Percentiles rank a stretch among this genome's conserved stretches.
Evolutionary conservation across 2,113 vertebrate genomes (phyloP).

Genomic region (Cyanoramphus novaezelandiae): DNA sequence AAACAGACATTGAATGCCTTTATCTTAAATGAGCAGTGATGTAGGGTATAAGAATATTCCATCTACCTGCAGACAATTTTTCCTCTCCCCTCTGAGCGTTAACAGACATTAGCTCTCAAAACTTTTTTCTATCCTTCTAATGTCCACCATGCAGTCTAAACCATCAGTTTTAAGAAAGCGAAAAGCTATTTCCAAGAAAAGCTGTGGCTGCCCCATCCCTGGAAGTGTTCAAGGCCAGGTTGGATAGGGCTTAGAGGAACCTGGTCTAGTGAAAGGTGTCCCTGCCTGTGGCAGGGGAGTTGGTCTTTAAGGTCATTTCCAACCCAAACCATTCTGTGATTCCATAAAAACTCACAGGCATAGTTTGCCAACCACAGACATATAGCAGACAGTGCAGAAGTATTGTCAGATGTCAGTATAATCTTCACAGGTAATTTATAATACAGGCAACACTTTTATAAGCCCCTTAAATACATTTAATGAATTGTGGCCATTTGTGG

Average conservation of each 20-base stretch:
- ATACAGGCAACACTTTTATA: neutral
- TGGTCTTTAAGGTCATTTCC: neutral
- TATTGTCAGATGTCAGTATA: neutral
- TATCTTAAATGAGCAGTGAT: neutral
- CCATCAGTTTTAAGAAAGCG: rapidly evolving
- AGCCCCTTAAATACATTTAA: neutral
- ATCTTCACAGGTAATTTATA: neutral
- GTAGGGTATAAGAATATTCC: neutral
- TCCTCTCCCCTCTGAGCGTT: neutral
- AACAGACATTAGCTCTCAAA: neutral
- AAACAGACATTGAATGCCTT: neutral
- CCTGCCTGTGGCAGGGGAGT: neutral
- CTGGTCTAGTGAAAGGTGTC: neutral
- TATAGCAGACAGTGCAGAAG: neutral
- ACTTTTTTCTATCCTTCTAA: neutral
- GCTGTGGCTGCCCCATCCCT: neutral
- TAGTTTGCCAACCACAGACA: neutral
- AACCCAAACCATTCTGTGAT: neutral
- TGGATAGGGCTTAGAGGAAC: neutral
- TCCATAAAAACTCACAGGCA: neutral
- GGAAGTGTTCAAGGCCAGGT: neutral
- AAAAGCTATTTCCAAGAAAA: neutral
- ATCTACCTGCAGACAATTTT: neutral
- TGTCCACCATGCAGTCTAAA: neutral
- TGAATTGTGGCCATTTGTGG: neutral